Conservation (phyloP, 2,113 vertebrate genomes). For the Oriolus oriolus region DNA sequence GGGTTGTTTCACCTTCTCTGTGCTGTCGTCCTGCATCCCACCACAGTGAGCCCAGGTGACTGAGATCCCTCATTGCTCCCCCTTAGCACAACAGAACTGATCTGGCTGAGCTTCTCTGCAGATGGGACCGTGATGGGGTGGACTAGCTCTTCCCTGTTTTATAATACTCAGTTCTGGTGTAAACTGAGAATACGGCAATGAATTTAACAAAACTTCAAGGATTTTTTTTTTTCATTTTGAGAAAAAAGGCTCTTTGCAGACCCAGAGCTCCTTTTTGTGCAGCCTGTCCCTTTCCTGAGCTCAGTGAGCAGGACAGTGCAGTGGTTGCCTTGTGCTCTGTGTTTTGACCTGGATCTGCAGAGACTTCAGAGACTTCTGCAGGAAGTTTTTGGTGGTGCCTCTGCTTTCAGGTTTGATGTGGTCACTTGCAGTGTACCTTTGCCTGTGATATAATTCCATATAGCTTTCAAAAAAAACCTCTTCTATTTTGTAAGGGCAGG, state of each 20-base stretch:
- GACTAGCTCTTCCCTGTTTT: not conserved
- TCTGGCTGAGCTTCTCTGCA: not conserved
- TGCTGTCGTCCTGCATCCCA: not conserved
- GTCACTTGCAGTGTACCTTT: not conserved
- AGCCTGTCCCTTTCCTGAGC: not conserved
- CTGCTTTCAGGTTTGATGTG: not conserved
- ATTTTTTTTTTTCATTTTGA: not conserved
- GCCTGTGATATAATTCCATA: not conserved
- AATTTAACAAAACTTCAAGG: not conserved
- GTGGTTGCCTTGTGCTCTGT: not conserved
- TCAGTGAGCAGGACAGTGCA: not conserved
- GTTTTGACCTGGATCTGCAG: not conserved
- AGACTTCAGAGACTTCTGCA: not conserved
- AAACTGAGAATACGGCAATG: not conserved
- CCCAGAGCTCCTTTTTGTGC: not conserved
- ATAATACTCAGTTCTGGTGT: not conserved
- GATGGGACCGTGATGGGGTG: not conserved
- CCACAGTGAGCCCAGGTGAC: not conserved
- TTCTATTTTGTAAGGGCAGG: not conserved
- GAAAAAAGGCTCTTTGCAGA: not conserved
- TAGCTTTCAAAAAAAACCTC: not conserved
- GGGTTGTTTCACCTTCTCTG: not conserved
- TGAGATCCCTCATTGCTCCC: not conserved
- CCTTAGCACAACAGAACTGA: not conserved
- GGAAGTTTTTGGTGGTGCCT: not conserved